Conservation (phyloP, 1,140 invertebrate species). For the Wasmannia auropunctata region DNA sequence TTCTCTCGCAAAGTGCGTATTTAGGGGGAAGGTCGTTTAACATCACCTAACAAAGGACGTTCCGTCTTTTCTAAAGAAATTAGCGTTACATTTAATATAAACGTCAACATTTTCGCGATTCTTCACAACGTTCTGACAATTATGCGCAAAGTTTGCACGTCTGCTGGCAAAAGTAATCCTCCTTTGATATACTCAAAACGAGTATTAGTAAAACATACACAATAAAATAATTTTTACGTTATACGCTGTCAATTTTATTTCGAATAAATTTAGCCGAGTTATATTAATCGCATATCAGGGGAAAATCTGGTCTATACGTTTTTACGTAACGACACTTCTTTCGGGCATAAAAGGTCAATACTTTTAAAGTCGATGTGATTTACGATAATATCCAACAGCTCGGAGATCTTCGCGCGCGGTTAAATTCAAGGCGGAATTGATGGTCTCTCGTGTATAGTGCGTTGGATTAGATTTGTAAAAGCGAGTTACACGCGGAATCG, state of each 20-base stretch:
- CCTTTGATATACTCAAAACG: neutral
- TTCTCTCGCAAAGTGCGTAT: constrained; percentile 29
- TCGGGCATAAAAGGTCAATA: neutral
- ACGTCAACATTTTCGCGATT: neutral
- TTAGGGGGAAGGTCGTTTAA: constrained; percentile 19
- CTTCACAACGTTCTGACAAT: neutral
- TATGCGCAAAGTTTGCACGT: neutral
- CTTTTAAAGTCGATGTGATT: neutral
- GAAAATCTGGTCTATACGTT: neutral
- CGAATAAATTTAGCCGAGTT: neutral
- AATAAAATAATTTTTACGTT: neutral
- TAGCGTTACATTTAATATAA: neutral
- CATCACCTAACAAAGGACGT: neutral
- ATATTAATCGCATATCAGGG: neutral
- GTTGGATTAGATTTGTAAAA: constrained; percentile 25
- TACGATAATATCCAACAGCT: neutral
- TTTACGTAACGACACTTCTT: neutral
- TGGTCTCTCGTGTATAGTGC: neutral
- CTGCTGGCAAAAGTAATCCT: neutral
- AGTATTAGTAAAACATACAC: neutral
- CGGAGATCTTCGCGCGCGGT: neutral
- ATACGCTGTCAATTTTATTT: neutral
- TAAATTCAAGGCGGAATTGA: constrained; percentile 1
- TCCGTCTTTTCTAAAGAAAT: neutral
- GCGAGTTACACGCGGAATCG: constrained; percentile 3